Conservation (phyloP, 92 coral and sea anemone genomes). For the Epizoanthus ramosus region DNA sequence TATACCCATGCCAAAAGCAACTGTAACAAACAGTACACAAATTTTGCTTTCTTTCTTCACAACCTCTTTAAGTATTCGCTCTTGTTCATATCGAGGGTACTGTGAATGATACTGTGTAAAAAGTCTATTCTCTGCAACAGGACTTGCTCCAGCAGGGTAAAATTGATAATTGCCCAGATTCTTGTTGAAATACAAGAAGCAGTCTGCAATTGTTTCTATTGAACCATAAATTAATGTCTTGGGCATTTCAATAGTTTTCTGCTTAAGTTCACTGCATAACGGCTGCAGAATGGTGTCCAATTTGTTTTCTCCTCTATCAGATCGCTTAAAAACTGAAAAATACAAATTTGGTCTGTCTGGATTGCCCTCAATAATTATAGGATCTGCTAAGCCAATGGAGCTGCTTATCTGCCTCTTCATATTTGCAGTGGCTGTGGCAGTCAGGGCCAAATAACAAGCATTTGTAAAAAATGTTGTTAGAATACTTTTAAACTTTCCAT, state of each 20-base stretch:
- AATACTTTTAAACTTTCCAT: too few relatives aligned
- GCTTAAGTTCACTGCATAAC: constrained; percentile 10
- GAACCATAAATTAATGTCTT: constrained; percentile 60
- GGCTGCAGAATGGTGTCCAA: constrained; percentile 18
- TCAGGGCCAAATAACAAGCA: too few relatives aligned
- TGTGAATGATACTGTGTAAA: constrained; percentile 71
- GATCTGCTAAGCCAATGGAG: constrained; percentile 9
- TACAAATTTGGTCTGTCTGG: constrained; percentile 29
- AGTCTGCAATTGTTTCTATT: constrained; percentile 45
- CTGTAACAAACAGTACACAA: constrained; percentile 64
- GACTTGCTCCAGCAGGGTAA: constrained; percentile 39
- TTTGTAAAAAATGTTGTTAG: too few relatives aligned
- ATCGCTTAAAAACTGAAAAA: constrained; percentile 20
- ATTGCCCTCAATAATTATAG: constrained; percentile 1
- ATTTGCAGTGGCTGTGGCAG: too few relatives aligned
- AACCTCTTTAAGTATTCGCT: constrained; percentile 49
- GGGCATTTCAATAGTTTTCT: constrained; percentile 42
- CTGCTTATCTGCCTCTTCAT: background rate
- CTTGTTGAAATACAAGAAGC: constrained; percentile 40
- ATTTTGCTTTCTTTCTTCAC: constrained; percentile 41
- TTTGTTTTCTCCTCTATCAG: constrained; percentile 10
- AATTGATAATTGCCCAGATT: constrained; percentile 42
- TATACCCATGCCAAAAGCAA: constrained; percentile 76
- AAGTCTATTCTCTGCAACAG: constrained; percentile 45
- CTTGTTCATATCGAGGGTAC: constrained; percentile 64